Evolutionary conservation across 1,140 invertebrate species (phyloP), one percentile per base, ranked within the genome.

Genomic region (Probaryconus sp.): DNA sequence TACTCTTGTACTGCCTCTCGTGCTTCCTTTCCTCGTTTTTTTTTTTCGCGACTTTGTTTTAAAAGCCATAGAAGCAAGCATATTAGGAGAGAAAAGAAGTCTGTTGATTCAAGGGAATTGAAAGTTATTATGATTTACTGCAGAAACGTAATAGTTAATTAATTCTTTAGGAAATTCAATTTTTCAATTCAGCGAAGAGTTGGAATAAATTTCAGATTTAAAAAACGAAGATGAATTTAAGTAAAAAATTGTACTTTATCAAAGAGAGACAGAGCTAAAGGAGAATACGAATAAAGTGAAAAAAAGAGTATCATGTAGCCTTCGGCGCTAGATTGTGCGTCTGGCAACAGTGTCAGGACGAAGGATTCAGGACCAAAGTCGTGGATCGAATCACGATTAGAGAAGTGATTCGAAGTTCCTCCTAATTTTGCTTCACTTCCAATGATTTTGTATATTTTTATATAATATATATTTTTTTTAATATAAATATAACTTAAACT

Each of bases 261-360:
- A 68, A 5, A 20, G 9, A 24, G 21, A n/a, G 24, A 31, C 45
- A 1, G 20, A 20, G 24, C 58, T 21, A 30, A 17, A 55, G 60
- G 47, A 56, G 69, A 64, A 78, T 56, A 71, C 33, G 55, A 76
- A 76, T 48, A 72, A 78, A 77, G 65, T 40, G 48, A 68, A 61
- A 77, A 79, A 80, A 81, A 80, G 51, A 40, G 28, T 38, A 77
- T 35, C 61, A 60, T 37, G 47, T 48, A 69, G 67, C 47, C 65
- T 77, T 70, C 53, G 53, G 67, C 55, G 37, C 48, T 38, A 67
- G 70, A 69, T 50, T 68, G 67, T 79, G 79, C 76, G 73, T 81
- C 76, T 83, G 81, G 81, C 80, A 83, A 83, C 81, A 81, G 76
- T 81, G 81, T 69, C 64, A 60, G 42, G 64, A 70, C 64, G 47